phyloP scores from a whole-genome alignment of 2,797 vertebrate species.

The Xiphorhynchus erythropygius region DNA sequence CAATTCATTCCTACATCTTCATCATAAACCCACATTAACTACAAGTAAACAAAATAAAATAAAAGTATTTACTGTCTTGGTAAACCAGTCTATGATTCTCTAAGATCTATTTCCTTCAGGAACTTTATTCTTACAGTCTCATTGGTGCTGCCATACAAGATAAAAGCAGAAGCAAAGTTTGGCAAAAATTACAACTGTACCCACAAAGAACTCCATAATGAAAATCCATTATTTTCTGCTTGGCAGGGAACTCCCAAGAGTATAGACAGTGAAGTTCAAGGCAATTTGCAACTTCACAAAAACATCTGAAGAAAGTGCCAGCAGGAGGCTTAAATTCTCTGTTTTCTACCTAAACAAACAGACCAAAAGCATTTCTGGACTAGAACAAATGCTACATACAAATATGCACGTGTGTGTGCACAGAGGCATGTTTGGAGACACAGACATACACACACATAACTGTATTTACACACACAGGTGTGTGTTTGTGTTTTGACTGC shows the following conservation, averaged over 20 bases:
- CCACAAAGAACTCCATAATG: neutral
- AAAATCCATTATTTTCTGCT: slow-evolving; percentile 1
- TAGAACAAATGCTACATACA: neutral
- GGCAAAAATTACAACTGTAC: neutral
- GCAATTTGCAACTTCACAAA: neutral
- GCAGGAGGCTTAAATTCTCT: neutral
- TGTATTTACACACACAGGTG: neutral
- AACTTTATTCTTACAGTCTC: neutral
- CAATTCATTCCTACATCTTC: slow-evolving; percentile 96
- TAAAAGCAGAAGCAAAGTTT: neutral
- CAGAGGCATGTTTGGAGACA: neutral
- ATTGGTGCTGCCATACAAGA: neutral
- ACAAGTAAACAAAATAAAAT: slow-evolving; percentile 52
- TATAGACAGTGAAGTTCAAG: neutral
- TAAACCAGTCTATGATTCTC: neutral
- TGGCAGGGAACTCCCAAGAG: neutral
- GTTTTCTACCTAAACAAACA: neutral
- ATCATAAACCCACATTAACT: slow-evolving; percentile 99
- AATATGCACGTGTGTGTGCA: neutral
- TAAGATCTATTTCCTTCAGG: neutral
- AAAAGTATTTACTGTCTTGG: neutral
- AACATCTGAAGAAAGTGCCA: neutral
- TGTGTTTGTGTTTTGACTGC: neutral
- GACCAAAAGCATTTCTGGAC: neutral
- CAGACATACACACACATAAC: neutral